Percentiles rank a stretch among this genome's conserved stretches.
These are phyloP conservation scores for Macrocentrus cingulum DNA, from an alignment of 1,140 invertebrate species.

Conservation along the genomic window DNA sequence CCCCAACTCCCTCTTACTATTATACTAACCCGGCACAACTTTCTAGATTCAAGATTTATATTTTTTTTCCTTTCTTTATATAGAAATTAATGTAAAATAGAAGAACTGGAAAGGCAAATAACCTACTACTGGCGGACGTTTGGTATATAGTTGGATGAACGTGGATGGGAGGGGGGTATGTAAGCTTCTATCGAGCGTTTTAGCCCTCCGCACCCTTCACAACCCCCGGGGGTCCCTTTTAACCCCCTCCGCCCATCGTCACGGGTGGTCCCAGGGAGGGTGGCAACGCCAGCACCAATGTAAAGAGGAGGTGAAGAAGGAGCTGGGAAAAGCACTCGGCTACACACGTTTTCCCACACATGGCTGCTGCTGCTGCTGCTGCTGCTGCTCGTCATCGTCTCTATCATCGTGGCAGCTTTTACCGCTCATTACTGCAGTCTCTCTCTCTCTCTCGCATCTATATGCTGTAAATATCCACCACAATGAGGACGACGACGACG, in stretches of 20 bases:
- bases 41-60: no score
- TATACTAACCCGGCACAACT: neutral
- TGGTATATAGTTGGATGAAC: conserved; percentile 32
- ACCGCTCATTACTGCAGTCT: conserved; percentile 53
- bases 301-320: conserved; percentile 22
- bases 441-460: conserved; percentile 22
- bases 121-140: neutral
- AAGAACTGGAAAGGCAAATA: conserved; percentile 5
- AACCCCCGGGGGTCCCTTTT: conserved; percentile 39
- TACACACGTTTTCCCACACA: conserved; percentile 43
- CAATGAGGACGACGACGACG: no score
- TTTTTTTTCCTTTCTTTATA: no score
- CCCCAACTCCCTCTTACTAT: neutral
- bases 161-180: conserved; percentile 49
- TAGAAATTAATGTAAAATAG: no score
- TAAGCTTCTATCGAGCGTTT: conserved; percentile 58
- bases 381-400: conserved; percentile 28
- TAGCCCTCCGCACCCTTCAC: conserved; percentile 37
- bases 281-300: conserved; percentile 21
- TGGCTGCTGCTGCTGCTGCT: conserved; percentile 34
- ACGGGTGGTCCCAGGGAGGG: conserved; percentile 37
- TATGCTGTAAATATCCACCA: neutral
- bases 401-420: conserved; percentile 39
- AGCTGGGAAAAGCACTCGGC: conserved; percentile 26
- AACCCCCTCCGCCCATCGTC: conserved; percentile 34